Percentiles rank a stretch among this genome's conserved stretches.
phyloP scores from a whole-genome alignment of 2,797 vertebrate genomes.

The Lacerta bilineata region DNA sequence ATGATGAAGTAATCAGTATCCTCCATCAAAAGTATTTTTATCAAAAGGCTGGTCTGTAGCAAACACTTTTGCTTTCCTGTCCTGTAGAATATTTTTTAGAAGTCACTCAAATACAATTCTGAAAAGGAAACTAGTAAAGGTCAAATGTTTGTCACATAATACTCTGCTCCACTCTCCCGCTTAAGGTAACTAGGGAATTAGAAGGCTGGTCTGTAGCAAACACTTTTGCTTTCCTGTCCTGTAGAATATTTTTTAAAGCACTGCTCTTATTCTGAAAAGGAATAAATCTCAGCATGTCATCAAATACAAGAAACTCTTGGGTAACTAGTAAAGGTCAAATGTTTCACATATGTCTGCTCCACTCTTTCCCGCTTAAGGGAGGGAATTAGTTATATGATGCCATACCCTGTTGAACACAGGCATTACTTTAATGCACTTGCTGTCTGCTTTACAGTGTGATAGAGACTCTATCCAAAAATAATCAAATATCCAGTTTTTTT shows the following conservation, averaged over 20 bases:
- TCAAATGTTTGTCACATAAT: too few species aligned
- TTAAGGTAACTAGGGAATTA: too few species aligned
- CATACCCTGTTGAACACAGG: constrained; percentile 19
- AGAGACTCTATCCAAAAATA: constrained; percentile 26
- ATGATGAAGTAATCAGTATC: background rate
- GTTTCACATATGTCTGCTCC: background rate
- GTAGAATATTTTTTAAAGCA: background rate
- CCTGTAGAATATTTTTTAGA: background rate
- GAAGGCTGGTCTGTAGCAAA: background rate
- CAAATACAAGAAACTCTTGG: constrained; percentile 23
- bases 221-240: background rate
- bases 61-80: constrained; percentile 8
- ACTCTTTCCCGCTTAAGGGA: constrained; percentile 41
- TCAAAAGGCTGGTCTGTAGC: background rate
- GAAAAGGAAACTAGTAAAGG: too few species aligned
- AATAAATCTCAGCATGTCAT: constrained; percentile 35
- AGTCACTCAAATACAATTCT: too few species aligned
- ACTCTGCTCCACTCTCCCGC: too few species aligned
- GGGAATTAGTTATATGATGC: constrained; percentile 38
- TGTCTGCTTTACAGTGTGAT: constrained; percentile 8
- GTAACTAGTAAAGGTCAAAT: constrained; percentile 41
- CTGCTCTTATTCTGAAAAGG: constrained; percentile 22
- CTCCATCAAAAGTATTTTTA: constrained; percentile 23
- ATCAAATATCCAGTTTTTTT: constrained; percentile 32
- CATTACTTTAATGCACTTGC: background rate